Conservation (phyloP, 1,140 invertebrate species). For the Drosophila rhopaloa region DNA sequence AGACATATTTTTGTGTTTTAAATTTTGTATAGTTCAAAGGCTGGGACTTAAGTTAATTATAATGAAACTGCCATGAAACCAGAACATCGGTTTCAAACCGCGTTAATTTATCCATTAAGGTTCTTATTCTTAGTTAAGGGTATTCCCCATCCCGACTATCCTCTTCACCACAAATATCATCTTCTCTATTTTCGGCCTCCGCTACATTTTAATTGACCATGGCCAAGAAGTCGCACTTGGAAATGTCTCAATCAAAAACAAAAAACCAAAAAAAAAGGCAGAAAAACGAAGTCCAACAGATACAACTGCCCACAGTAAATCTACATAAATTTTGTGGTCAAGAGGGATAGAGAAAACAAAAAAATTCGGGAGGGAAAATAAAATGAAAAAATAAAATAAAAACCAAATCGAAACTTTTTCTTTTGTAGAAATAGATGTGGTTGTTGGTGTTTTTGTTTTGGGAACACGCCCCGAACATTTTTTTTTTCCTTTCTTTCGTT, state of each 20-base stretch:
- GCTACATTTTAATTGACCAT: conserved; percentile 70
- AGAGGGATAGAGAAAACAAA: neutral
- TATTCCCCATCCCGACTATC: conserved; percentile 3
- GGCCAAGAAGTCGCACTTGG: conserved; percentile 79
- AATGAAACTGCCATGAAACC: no score
- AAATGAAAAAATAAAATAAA: conserved; percentile 43
- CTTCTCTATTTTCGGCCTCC: conserved; percentile 1
- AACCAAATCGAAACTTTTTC: conserved; percentile 69
- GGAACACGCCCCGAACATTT: conserved; percentile 58
- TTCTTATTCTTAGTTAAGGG: neutral
- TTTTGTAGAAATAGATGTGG: conserved; percentile 45
- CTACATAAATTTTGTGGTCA: conserved; percentile 66
- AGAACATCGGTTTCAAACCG: no score
- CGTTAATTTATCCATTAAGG: no score
- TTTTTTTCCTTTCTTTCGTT: conserved; percentile 4
- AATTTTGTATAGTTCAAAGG: no score
- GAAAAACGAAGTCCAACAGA: conserved; percentile 22
- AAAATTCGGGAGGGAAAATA: conserved; percentile 17
- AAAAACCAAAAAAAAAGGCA: conserved; percentile 16
- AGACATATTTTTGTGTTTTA: no score
- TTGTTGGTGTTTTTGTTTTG: conserved; percentile 25
- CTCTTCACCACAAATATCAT: neutral
- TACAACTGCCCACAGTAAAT: conserved; percentile 70
- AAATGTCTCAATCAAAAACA: conserved; percentile 71
- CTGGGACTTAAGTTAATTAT: no score